Evolutionary conservation across 2,797 vertebrate genomes (phyloP).

Genomic region (Karalla daura): DNA sequence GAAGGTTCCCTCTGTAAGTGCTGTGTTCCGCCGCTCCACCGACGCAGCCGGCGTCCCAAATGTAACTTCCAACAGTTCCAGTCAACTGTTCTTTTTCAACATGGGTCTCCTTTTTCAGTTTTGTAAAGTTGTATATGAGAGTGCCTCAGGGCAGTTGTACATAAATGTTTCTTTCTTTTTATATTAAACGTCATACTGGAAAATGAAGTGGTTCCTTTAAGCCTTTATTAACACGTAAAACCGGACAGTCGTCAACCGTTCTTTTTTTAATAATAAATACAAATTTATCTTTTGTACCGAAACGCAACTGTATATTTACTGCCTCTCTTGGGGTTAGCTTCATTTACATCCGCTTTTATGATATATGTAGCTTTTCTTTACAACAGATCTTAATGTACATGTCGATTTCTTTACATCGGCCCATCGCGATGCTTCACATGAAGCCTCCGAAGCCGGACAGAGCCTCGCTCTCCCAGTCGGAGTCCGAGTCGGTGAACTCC

Average conservation of each 20-base stretch:
- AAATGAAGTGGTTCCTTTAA: constrained; percentile 28
- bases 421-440: constrained; percentile 60
- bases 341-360: neutral
- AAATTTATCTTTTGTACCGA: neutral
- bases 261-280: constrained; percentile 23
- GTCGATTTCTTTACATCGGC: neutral
- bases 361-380: constrained; percentile 15
- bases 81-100: constrained; percentile 52
- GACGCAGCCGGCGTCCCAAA: constrained; percentile 62
- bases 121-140: constrained; percentile 82
- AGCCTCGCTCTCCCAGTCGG: constrained; percentile 86
- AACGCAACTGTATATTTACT: neutral
- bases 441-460: constrained; percentile 77
- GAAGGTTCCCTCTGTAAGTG: constrained; percentile 47
- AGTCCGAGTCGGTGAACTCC: constrained; percentile 82
- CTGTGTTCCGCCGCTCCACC: constrained; percentile 63
- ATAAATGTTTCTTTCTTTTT: constrained; percentile 82
- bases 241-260: neutral
- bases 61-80: constrained; percentile 47
- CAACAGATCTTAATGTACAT: constrained; percentile 18
- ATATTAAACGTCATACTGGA: constrained; percentile 81
- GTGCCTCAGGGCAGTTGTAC: constrained; percentile 76
- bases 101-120: constrained; percentile 74
- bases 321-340: neutral
- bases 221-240: constrained; percentile 48